phyloP scores from a whole-genome alignment of 2,888 invertebrate genomes.

The Polydrusus cervinus region DNA sequence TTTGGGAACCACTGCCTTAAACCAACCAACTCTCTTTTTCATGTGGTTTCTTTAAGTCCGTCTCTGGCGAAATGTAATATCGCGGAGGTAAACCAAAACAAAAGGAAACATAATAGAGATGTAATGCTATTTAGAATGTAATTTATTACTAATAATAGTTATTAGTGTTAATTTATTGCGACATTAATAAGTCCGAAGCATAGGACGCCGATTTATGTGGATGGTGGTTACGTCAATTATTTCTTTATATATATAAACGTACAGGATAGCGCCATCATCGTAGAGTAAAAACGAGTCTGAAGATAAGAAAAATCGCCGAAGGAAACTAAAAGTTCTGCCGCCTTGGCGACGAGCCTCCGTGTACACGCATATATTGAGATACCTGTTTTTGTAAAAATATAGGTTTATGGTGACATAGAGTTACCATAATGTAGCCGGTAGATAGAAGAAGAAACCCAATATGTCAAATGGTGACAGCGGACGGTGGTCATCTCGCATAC shows the following conservation, averaged over 20 bases:
- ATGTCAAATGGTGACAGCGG: no score
- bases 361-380: slow-evolving; percentile 13
- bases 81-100: slow-evolving; percentile 32
- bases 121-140: slow-evolving; percentile 59
- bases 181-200: slow-evolving; percentile 63
- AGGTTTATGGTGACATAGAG: slow-evolving; percentile 4
- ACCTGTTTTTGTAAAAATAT: slow-evolving; percentile 13
- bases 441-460: not conserved
- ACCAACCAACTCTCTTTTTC: no score
- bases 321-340: slow-evolving; percentile 29
- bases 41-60: not conserved
- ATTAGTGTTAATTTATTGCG: slow-evolving; percentile 62
- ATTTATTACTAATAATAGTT: slow-evolving; percentile 62
- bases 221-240: slow-evolving; percentile 57
- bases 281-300: slow-evolving; percentile 58
- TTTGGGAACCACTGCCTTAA: no score
- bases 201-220: slow-evolving; percentile 59
- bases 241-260: slow-evolving; percentile 33
- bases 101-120: slow-evolving; percentile 57
- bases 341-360: slow-evolving; percentile 17
- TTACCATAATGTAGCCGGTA: not conserved
- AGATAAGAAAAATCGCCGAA: slow-evolving; percentile 46
- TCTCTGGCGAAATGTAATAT: slow-evolving; percentile 15
- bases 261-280: slow-evolving; percentile 43
- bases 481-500: no score